Conservation (phyloP, 2,888 invertebrate species). For the Pollenia angustigena region DNA sequence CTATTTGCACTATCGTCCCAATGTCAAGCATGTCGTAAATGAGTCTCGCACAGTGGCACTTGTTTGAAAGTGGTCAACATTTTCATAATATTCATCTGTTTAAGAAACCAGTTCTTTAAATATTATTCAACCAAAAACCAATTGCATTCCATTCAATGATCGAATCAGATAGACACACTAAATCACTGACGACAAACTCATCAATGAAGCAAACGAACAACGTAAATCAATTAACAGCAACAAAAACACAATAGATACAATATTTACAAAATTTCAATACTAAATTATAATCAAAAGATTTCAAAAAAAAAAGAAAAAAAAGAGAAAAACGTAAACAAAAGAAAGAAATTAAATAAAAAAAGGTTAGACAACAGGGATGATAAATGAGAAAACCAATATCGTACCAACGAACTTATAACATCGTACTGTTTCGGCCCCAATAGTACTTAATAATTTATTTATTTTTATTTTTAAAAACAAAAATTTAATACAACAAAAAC, state of each 20-base stretch:
- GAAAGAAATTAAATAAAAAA: conserved; percentile 43
- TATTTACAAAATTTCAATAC: background rate
- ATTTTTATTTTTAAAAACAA: no score
- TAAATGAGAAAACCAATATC: no score
- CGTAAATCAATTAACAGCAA: conserved; percentile 55
- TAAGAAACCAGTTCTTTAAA: no score
- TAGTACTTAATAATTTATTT: no score
- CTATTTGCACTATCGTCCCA: no score
- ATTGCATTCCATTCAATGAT: conserved; percentile 29
- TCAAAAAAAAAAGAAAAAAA: conserved; percentile 35
- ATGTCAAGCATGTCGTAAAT: no score
- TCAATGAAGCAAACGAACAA: conserved; percentile 25
- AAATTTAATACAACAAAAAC: no score
- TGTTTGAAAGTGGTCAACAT: no score
- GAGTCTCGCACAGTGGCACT: no score
- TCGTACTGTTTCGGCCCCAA: no score
- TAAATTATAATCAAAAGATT: background rate
- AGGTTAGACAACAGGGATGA: background rate
- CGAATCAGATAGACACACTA: background rate
- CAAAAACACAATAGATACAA: conserved; percentile 14
- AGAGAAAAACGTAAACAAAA: conserved; percentile 28
- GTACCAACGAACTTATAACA: no score
- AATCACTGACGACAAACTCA: conserved; percentile 36
- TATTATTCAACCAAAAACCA: background rate
- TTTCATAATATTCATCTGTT: no score